Evolutionary conservation across 2,113 vertebrate genomes (phyloP).

Genomic region (Anas platyrhynchos): DNA sequence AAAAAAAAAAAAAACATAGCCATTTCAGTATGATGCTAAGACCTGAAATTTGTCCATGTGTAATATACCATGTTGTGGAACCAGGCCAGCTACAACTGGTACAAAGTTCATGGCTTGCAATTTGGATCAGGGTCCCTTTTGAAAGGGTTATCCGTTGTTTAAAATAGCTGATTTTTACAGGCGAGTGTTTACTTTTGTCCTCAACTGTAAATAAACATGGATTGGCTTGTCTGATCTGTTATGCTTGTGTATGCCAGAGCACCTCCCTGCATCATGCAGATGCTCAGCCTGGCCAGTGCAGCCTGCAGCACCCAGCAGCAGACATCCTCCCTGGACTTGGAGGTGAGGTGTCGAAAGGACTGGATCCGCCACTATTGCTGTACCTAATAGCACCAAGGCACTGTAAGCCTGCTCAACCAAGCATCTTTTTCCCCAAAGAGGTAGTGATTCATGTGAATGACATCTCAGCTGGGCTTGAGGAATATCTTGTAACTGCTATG

Average conservation of each 20-base stretch:
- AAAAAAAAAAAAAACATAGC: background rate
- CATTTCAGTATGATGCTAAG: background rate
- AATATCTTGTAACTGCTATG: background rate
- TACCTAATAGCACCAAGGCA: background rate
- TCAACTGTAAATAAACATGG: slow-evolving; percentile 23
- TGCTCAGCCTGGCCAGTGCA: background rate
- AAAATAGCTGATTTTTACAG: background rate
- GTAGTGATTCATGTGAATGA: background rate
- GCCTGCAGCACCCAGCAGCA: background rate
- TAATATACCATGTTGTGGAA: background rate
- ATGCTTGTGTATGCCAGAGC: background rate
- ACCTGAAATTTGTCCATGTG: background rate
- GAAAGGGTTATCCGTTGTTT: slow-evolving; percentile 19
- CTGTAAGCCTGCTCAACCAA: background rate
- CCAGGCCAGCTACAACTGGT: background rate
- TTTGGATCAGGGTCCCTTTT: background rate
- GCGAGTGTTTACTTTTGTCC: slow-evolving; percentile 36
- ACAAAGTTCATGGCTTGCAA: background rate
- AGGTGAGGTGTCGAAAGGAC: background rate
- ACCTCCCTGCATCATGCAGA: background rate
- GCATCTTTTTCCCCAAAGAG: background rate
- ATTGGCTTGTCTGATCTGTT: background rate
- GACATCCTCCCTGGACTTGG: background rate
- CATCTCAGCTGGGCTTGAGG: background rate
- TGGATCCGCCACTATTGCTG: background rate